phyloP scores from a whole-genome alignment of 1,140 invertebrate genomes.

The Penaeus vannamei region DNA sequence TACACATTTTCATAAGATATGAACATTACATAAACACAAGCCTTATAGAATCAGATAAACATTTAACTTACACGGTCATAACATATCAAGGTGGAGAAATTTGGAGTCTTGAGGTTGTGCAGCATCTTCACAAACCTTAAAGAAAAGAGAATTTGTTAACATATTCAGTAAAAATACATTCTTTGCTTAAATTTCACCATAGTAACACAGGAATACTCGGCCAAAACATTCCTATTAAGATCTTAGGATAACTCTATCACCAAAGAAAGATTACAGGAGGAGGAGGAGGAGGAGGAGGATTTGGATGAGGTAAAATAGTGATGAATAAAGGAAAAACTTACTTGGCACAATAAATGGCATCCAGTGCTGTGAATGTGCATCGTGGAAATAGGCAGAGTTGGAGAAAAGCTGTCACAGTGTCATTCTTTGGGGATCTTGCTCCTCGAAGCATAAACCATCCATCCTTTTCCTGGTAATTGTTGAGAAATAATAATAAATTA shows the following conservation, averaged over 20 bases:
- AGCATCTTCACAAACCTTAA: slow-evolving; percentile 94
- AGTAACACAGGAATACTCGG: too few species aligned
- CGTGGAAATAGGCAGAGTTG: slow-evolving; percentile 97
- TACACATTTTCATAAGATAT: too few species aligned
- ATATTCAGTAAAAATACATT: too few species aligned
- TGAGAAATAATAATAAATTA: too few species aligned
- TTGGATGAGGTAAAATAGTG: too few species aligned
- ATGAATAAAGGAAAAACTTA: slow-evolving; percentile 71
- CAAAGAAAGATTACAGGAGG: neutral
- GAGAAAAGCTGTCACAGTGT: slow-evolving; percentile 96
- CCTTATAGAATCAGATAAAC: neutral
- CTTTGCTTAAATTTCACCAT: too few species aligned
- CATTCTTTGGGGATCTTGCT: slow-evolving; percentile 92
- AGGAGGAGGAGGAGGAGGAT: neutral
- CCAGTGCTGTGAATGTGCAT: slow-evolving; percentile 93
- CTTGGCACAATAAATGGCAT: slow-evolving; percentile 97
- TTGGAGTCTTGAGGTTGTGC: slow-evolving; percentile 94
- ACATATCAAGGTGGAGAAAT: slow-evolving; percentile 97
- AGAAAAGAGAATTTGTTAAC: neutral
- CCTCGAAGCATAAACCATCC: slow-evolving; percentile 91
- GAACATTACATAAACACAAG: too few species aligned
- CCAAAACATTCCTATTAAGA: too few species aligned
- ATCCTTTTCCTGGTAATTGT: slow-evolving; percentile 83
- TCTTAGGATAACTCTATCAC: neutral
- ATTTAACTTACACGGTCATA: slow-evolving; percentile 88